A percentile compares a stretch with the other conserved stretches of the same genome.
These are phyloP conservation scores for Indri indri DNA, from an alignment of 2,113 vertebrate species.

Conservation along the genomic window DNA sequence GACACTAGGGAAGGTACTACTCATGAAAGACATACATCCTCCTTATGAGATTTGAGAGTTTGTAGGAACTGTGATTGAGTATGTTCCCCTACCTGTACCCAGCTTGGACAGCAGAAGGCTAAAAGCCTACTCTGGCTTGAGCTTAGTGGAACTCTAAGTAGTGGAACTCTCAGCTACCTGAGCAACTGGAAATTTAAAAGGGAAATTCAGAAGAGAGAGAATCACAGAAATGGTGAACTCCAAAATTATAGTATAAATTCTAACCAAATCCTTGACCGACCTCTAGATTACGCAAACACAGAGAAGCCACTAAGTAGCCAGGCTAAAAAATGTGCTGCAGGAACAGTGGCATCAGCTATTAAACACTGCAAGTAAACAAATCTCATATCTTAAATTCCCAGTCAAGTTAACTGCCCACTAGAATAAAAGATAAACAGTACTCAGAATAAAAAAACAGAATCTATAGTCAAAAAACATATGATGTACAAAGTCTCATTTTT, in stretches of 20 bases:
- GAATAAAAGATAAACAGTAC: background rate
- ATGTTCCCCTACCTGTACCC: background rate
- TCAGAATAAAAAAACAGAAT: background rate
- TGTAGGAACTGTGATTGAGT: background rate
- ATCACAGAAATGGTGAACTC: background rate
- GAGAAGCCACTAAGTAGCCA: background rate
- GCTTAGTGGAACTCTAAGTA: background rate
- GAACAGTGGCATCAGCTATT: background rate
- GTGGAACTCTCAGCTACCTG: background rate
- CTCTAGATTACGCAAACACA: background rate
- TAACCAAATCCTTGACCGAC: background rate
- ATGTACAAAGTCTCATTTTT: background rate
- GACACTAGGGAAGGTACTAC: background rate
- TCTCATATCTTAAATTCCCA: background rate
- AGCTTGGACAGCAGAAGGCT: background rate
- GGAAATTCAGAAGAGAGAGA: background rate
- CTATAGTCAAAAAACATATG: background rate
- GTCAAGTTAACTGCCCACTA: background rate
- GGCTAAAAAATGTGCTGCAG: background rate
- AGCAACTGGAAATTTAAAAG: background rate
- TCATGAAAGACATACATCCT: background rate
- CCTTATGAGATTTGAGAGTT: background rate
- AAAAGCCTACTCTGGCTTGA: background rate
- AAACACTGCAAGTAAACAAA: background rate
- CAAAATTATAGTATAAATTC: background rate